phyloP scores from a whole-genome alignment of 2,113 vertebrate species.

The Rhynchomys soricoides region DNA sequence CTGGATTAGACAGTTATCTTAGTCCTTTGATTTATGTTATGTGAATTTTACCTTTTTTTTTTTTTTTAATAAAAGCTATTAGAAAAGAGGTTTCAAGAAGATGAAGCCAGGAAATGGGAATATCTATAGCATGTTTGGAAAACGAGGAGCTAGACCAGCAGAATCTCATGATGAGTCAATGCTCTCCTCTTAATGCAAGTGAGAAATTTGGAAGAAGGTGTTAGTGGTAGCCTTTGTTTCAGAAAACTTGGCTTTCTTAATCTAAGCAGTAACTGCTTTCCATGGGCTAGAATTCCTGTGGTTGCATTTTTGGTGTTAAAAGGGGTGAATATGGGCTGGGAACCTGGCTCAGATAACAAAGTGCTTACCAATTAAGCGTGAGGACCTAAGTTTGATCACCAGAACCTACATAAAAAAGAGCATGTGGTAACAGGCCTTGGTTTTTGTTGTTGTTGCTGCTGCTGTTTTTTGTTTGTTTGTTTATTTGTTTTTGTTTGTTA shows the following conservation, averaged over 20 bases:
- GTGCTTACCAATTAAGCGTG: not conserved
- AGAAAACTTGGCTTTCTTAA: slow-evolving; percentile 41
- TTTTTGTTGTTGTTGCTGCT: not conserved
- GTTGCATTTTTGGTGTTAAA: not conserved
- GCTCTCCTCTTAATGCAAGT: slow-evolving; percentile 29
- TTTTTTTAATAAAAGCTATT: not conserved
- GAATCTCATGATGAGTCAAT: not conserved
- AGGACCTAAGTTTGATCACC: not conserved
- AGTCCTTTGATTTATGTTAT: not conserved
- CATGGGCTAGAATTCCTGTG: not conserved
- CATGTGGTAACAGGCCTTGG: not conserved
- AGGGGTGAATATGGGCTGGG: not conserved
- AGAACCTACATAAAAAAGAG: not conserved
- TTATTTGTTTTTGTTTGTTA: not conserved
- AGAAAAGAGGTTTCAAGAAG: not conserved
- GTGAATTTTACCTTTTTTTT: not conserved
- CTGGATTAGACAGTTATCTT: not conserved
- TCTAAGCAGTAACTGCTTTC: not conserved
- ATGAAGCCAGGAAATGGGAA: slow-evolving; percentile 2
- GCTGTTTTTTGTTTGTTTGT: not conserved
- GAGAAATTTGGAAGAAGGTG: not conserved
- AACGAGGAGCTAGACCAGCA: not conserved
- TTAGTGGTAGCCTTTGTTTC: not conserved
- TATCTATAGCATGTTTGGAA: not conserved
- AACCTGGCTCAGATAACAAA: not conserved